Percentiles rank a stretch among this genome's conserved stretches.
Evolutionary conservation across 2,888 invertebrate genomes (phyloP).

Genomic region (Lysandra bellargus): DNA sequence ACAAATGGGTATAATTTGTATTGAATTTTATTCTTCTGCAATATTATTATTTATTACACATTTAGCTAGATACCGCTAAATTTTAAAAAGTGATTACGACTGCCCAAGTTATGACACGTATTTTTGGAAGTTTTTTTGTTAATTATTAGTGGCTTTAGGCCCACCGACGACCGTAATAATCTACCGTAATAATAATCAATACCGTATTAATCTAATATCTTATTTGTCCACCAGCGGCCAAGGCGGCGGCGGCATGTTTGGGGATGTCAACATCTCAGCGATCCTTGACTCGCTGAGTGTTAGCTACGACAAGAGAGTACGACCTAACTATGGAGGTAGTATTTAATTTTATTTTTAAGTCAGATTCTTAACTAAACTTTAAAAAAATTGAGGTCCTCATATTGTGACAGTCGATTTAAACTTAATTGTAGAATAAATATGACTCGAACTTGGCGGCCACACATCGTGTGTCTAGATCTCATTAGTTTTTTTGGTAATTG

Average conservation of each 20-base stretch:
- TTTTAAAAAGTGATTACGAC: no score
- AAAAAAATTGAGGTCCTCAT: not conserved
- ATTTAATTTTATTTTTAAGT: not conserved
- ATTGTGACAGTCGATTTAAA: not conserved
- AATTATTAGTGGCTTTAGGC: no score
- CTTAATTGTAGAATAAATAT: not conserved
- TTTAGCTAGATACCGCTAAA: no score
- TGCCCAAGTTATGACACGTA: no score
- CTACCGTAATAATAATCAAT: not conserved
- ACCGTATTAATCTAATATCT: not conserved
- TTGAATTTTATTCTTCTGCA: no score
- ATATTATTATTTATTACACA: no score
- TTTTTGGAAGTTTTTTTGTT: no score
- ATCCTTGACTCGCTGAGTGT: conserved; percentile 96
- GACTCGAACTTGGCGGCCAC: not conserved
- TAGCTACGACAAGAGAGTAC: conserved; percentile 98
- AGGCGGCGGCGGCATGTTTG: conserved; percentile 89
- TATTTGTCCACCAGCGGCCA: conserved; percentile 71
- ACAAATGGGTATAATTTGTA: no score
- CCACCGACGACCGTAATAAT: no score
- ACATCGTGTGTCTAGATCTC: no score
- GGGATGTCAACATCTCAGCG: conserved; percentile 95
- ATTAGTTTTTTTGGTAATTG: not conserved
- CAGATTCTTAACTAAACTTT: not conserved
- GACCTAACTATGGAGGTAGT: conserved; percentile 97